These are phyloP conservation scores for Chaenogobius annularis DNA, from an alignment of 2,113 vertebrate species.

Conservation along the genomic window DNA sequence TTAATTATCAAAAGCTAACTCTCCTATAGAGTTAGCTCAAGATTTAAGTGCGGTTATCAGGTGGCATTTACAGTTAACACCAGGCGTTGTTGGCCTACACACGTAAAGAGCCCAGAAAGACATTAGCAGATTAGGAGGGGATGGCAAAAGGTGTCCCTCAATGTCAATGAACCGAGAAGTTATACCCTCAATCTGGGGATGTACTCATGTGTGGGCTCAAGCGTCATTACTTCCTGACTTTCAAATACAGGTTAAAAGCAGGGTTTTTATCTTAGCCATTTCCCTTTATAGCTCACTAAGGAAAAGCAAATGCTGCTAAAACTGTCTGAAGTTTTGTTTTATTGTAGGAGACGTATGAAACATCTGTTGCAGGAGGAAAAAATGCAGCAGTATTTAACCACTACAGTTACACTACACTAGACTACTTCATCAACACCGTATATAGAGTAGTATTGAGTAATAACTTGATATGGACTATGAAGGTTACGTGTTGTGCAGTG, in stretches of 20 bases:
- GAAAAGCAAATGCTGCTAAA: background rate
- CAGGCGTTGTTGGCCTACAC: constrained; percentile 19
- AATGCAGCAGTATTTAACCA: background rate
- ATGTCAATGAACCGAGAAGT: constrained; percentile 32
- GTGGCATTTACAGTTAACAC: constrained; percentile 55
- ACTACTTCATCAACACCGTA: no score
- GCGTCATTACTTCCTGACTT: constrained; percentile 48
- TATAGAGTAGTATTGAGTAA: no score
- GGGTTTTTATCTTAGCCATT: constrained; percentile 21
- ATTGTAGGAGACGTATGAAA: background rate
- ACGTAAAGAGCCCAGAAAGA: constrained; percentile 15
- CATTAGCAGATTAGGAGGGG: constrained; percentile 29
- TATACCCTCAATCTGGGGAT: constrained; percentile 41
- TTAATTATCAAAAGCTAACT: constrained; percentile 45
- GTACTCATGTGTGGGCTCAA: constrained; percentile 32
- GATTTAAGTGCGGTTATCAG: constrained; percentile 38
- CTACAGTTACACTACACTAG: no score
- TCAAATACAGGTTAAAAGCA: constrained; percentile 39
- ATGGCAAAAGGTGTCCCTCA: constrained; percentile 32
- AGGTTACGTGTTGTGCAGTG: background rate
- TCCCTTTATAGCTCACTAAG: constrained; percentile 18
- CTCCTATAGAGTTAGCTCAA: constrained; percentile 31
- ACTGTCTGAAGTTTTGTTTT: background rate
- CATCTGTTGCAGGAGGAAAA: background rate
- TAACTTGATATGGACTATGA: no score